These are phyloP conservation scores for Eurypyga helias DNA, from an alignment of 2,113 vertebrate genomes.

Conservation along the genomic window DNA sequence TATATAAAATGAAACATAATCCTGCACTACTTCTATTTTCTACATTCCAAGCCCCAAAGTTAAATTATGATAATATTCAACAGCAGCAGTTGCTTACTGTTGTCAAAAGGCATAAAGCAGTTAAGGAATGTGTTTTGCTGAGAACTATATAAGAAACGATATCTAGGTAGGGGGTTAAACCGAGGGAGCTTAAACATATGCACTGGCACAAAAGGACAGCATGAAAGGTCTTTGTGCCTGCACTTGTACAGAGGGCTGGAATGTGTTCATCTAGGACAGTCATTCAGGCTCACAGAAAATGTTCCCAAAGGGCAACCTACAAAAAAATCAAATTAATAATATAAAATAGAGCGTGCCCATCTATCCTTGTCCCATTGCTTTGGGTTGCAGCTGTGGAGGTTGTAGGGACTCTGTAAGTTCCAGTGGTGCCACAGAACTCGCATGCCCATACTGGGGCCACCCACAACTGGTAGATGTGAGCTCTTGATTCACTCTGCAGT, in stretches of 20 bases:
- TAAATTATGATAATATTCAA: background rate
- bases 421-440: background rate
- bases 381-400: background rate
- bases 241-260: background rate
- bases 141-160: fast-evolving
- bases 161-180: background rate
- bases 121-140: background rate
- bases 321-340: background rate
- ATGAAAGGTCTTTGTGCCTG: background rate
- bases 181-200: background rate
- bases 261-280: background rate
- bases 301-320: background rate
- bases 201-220: background rate
- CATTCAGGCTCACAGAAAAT: background rate
- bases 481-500: background rate
- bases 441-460: background rate
- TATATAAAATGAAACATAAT: constrained; percentile 14
- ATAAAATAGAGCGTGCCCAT: background rate
- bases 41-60: background rate
- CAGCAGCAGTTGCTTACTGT: background rate
- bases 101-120: constrained; percentile 17
- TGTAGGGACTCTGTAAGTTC: background rate
- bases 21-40: background rate
- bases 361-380: background rate
- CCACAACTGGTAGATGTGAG: background rate